Base-by-base conservation (phyloP, 2,888 invertebrate species). In the Pinctada fucata region DNA sequence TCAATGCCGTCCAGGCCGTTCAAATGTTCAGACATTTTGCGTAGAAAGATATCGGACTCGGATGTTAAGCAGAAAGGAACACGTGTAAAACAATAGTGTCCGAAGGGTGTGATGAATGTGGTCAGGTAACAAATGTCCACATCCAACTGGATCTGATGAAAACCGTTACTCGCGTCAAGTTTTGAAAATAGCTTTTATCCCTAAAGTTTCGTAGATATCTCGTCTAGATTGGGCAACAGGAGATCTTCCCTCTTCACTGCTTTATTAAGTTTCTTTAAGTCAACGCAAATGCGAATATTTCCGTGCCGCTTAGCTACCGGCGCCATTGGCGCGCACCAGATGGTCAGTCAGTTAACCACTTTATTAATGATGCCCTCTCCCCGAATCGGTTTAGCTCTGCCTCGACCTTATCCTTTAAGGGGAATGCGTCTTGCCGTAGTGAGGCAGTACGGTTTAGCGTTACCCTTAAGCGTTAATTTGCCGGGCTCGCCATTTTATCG, bases 101-200 rank as follows among this genome's bases (percentile, higher is more conserved):
- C 80, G 2, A 79, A 64, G 0, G 82, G 73, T 16, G 79, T 83
- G 10, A 83, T 79, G 47, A 80, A 78, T 8, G 71, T 82, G 50
- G 79, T 82, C 2, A 83, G 71, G 45, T 72, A 70, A 6, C 52
- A 47, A 52, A 71, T 80, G 8, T 80, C 77, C 16, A 10, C 6
- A 50, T 80, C 67, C n/a, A 83, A 69, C 10, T 76, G 75, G n/a
- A 80, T 51, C 67, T 80, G 78, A 68, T 81, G 78, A 70, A 80
- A 82, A 48, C 83, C 79, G 49, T 67, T 70, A 2, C 63, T 68
- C 6, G 78, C 78, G 51, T 82, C 83, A 2, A 80, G 49, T 68
- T 77, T 78, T 2, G 79, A 77, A 64, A 82, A 79, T 10, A 70
- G 16, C 49, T 70, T 80, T 13, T 78, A 63, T 45, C 79, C 73